Evolutionary conservation across 2,888 invertebrate genomes (phyloP), one percentile per base, ranked within the genome.

Genomic region (Lycaena phlaeas): DNA sequence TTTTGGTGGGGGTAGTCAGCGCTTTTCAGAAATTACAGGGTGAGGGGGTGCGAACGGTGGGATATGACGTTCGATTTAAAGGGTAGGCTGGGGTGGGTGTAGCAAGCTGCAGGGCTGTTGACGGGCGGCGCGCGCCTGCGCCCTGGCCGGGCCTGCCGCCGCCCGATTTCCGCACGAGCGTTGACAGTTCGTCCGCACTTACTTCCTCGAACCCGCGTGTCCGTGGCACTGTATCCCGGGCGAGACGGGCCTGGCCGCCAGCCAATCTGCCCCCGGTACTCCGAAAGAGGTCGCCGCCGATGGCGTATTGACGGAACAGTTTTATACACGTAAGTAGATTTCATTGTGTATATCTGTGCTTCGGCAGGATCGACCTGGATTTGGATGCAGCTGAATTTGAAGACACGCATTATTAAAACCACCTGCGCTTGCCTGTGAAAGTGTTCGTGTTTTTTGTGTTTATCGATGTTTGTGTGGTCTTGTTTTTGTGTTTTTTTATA

Each of bases 131-230:
- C 76, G 74, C 86, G 86, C 86, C 59, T 77, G 85, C 85, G 86
- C 73, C 51, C 54, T 64, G 53, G 50, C 47, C 65, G 68, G 52
- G 55, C 58, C 58, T 60, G 73, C 70, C 75, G 74, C 75, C 77
- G 86, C 86, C 86, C 86, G 79, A 72, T 79, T 82, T 86, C 87
- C 87, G 87, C 81, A 78, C 82, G 74, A 74, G 74, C 86, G 85
- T 84, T 87, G 87, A 87, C 87, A 87, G 87, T 87, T 85, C 85
- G 75, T 79, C 77, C 71, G 76, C 76, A 73, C 75, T 72, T 74
- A 78, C 75, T 81, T 85, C 86, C 86, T 78, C 77, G 74, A 76
- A 63, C 68, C 65, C 66, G 76, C 77, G 82, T 70, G 78, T 79
- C 66, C 70, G 69, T 68, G 74, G 72, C 64, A 68, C 61, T 68